A percentile compares a stretch with the other conserved stretches of the same genome.
Conservation (phyloP, 2,113 vertebrate species). For the Uria aalge region DNA sequence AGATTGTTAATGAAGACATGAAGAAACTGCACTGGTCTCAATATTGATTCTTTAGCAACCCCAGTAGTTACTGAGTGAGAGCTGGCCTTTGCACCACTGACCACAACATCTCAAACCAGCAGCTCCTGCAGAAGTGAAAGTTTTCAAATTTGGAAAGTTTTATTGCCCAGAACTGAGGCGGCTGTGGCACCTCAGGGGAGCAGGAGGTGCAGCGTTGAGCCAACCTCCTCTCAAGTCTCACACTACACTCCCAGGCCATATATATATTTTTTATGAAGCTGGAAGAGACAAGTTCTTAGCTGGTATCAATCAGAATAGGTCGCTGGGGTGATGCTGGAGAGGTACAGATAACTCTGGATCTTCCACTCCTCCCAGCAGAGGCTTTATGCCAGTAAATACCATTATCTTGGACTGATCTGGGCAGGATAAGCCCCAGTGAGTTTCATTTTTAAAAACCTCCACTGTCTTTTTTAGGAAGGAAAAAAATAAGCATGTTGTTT, state of each 20-base stretch:
- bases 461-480: background rate
- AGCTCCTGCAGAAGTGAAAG: background rate
- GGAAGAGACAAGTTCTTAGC: background rate
- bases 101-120: background rate
- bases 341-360: background rate
- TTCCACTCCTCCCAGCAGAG: background rate
- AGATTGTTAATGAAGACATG: background rate
- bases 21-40: background rate
- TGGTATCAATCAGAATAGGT: background rate
- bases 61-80: background rate
- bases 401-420: background rate
- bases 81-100: background rate
- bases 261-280: background rate
- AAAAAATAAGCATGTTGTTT: background rate
- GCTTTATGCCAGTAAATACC: background rate
- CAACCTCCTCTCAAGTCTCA: background rate
- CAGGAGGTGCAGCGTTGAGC: background rate
- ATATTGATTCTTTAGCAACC: background rate
- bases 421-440: background rate
- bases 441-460: background rate
- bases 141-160: background rate
- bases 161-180: background rate
- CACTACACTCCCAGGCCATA: background rate
- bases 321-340: background rate
- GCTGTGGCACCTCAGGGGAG: background rate